Conservation (phyloP, 2,797 vertebrate genomes). For the Clarias pachynema region DNA sequence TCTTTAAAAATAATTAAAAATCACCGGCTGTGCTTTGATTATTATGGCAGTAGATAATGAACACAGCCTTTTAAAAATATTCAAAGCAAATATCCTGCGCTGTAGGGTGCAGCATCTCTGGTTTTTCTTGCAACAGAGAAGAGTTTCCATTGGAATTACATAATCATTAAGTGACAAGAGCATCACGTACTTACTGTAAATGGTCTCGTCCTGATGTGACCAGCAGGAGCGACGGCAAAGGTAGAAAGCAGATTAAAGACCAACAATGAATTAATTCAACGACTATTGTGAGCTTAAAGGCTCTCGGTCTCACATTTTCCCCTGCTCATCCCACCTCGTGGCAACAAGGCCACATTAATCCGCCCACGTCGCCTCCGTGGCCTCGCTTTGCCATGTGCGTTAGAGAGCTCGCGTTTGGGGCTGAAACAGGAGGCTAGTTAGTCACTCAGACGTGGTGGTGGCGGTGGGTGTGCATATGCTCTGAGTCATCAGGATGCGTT, state of each 20-base stretch:
- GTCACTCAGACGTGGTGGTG: constrained; percentile 57
- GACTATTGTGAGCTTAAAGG: constrained; percentile 18
- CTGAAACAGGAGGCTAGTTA: constrained; percentile 60
- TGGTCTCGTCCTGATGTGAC: constrained; percentile 59
- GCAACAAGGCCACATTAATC: constrained; percentile 62
- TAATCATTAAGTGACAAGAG: constrained; percentile 57
- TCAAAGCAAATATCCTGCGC: not conserved
- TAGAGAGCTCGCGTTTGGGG: constrained; percentile 56
- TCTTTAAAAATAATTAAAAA: not conserved
- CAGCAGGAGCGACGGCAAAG: constrained; percentile 49
- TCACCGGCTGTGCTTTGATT: not conserved
- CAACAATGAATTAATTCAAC: constrained; percentile 51
- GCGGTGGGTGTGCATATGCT: constrained; percentile 49
- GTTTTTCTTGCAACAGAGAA: constrained; percentile 15
- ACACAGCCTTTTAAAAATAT: not conserved
- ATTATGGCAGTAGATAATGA: not conserved
- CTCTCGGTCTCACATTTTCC: constrained; percentile 27
- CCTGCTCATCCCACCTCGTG: constrained; percentile 63
- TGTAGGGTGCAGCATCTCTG: not conserved
- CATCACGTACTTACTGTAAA: constrained; percentile 53
- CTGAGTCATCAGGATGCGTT: constrained; percentile 52
- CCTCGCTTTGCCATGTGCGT: constrained; percentile 67
- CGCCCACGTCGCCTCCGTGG: constrained; percentile 57
- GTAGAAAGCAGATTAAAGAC: constrained; percentile 57
- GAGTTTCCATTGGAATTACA: constrained; percentile 69